phyloP scores from a whole-genome alignment of 1,140 invertebrate genomes.

The Planococcus citri region DNA sequence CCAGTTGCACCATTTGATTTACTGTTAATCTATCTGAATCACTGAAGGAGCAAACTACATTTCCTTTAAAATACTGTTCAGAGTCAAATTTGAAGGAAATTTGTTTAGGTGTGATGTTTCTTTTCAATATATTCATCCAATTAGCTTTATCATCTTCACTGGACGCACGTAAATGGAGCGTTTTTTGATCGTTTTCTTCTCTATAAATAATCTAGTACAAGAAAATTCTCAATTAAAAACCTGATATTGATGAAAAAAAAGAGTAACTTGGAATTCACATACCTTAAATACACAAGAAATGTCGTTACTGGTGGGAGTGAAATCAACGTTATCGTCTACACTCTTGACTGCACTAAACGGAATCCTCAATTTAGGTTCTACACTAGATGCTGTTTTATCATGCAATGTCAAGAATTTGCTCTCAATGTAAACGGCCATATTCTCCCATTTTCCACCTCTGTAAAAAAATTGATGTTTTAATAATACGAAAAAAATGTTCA shows the following conservation, averaged over 20 bases:
- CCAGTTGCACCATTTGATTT: not conserved
- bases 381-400: not conserved
- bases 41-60: not conserved
- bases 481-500: no score
- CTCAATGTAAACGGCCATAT: not conserved
- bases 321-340: not conserved
- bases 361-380: not conserved
- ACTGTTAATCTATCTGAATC: not conserved
- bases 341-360: not conserved
- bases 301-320: no score
- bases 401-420: not conserved
- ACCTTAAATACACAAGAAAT: not conserved
- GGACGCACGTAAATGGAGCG: not conserved
- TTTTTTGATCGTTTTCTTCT: not conserved
- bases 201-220: not conserved
- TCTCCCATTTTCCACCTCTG: not conserved
- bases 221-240: not conserved
- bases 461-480: not conserved
- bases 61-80: not conserved
- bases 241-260: not conserved
- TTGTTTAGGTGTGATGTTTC: not conserved
- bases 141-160: not conserved
- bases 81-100: not conserved
- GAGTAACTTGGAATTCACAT: not conserved
- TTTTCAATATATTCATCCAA: not conserved